phyloP scores from a whole-genome alignment of 2,888 invertebrate species.

The Podotricha telesiphe region DNA sequence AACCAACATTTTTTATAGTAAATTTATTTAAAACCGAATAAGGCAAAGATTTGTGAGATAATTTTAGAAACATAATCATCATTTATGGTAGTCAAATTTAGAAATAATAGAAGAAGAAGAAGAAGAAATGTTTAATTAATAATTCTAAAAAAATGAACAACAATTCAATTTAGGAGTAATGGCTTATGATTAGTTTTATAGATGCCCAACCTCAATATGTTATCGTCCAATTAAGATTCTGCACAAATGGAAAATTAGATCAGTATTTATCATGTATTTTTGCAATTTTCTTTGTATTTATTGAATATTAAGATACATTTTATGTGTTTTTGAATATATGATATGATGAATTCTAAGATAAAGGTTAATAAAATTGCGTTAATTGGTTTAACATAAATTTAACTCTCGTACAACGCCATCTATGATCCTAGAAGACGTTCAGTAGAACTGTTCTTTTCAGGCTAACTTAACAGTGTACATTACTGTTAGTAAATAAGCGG shows the following conservation, averaged over 20 bases:
- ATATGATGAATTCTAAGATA: too few species aligned
- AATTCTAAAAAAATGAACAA: too few species aligned
- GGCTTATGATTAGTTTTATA: constrained; percentile 15
- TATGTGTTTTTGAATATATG: not conserved
- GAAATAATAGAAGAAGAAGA: not conserved
- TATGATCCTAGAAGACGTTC: not conserved
- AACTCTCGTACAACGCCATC: constrained; percentile 1
- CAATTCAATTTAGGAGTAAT: not conserved
- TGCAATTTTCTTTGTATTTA: not conserved
- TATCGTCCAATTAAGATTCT: constrained; percentile 7
- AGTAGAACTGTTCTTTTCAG: not conserved
- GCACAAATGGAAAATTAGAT: not conserved
- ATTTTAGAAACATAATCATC: too few species aligned
- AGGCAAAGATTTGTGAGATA: not conserved
- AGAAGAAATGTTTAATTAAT: too few species aligned
- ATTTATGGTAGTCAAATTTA: not conserved
- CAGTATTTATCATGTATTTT: not conserved
- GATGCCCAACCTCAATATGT: constrained; percentile 17
- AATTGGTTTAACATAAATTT: too few species aligned
- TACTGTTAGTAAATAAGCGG: not conserved
- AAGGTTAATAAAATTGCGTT: too few species aligned
- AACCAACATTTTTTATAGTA: too few species aligned
- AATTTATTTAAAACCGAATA: too few species aligned
- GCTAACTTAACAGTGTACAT: not conserved
- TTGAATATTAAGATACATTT: not conserved